Evolutionary conservation across 2,797 vertebrate species (phyloP), one percentile per base, ranked within the genome.

Genomic region (Lophius americanus): DNA sequence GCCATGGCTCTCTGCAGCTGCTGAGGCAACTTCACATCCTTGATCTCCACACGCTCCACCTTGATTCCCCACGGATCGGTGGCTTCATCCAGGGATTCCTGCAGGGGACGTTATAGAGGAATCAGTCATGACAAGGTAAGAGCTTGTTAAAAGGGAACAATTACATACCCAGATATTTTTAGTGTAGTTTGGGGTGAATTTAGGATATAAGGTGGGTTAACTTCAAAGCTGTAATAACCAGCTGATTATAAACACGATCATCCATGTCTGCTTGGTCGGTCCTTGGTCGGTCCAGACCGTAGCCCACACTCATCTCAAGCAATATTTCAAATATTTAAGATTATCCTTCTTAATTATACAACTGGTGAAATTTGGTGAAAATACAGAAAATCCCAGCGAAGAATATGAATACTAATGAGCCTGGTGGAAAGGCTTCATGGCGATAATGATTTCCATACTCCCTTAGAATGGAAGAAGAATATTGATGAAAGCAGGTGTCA

Each of bases 1-100:
- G 93, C 94, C 93, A 94, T 94, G 64, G 93, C 93, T 75, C 93
- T 90, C 88, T 94, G 93, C 75, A 94, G 82, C 86, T 94, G 92
- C 0, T 82, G 76, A 7, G 93, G 93, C 59, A 94, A 63, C 75
- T 92, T 94, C 58, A 94, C 92, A 0, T 94, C 93, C 63, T 94
- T 94, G 47, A 94, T 94, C 81, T 94, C 94, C 57, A 94, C 94
- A 3, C 93, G 90, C 73, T 94, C 94, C 81, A 94, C 94, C 80
- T 91, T 94, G 63, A 94, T 94, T 0, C 94, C 94, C 93, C 93
- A 94, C 1, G 71, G 53, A 59, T 92, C 77, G 4, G 94, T 94
- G 72, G 93, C 93, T 0, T 89, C 92, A 62, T 94, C 94, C 74
- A 94, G 77, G 42, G 88, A 7, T 61, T 75, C 84, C 94, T 94